A percentile compares a stretch with the other conserved stretches of the same genome.
phyloP scores from a whole-genome alignment of 2,888 invertebrate genomes.

The Penaeus monodon region DNA sequence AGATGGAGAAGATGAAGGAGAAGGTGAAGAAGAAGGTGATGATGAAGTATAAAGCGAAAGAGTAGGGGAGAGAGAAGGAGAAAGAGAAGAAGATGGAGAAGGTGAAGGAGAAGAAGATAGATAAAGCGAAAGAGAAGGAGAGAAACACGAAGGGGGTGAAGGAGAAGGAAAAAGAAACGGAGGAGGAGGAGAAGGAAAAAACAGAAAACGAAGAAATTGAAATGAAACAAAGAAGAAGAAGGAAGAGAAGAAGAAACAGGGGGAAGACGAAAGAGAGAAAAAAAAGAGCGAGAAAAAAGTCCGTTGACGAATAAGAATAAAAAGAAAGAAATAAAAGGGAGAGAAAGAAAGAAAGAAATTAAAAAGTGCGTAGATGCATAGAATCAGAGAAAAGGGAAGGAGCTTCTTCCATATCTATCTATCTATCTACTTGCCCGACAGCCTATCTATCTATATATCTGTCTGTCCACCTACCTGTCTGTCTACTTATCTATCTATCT shows the following conservation, averaged over 20 bases:
- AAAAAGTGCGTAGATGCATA: neutral
- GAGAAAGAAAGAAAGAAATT: neutral
- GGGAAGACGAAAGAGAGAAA: neutral
- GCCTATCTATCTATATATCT: too few relatives aligned
- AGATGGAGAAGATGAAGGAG: neutral
- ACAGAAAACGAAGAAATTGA: neutral
- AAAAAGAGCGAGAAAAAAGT: too few relatives aligned
- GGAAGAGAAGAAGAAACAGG: neutral
- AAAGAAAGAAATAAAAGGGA: neutral
- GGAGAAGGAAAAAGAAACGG: neutral
- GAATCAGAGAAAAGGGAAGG: neutral
- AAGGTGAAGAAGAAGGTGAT: neutral
- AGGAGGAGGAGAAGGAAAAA: neutral
- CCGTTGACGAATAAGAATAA: too few relatives aligned
- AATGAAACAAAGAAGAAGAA: neutral
- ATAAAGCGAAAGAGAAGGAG: neutral
- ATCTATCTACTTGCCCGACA: too few relatives aligned
- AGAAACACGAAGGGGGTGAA: neutral
- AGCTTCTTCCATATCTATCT: too few relatives aligned
- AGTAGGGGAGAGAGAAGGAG: too few relatives aligned
- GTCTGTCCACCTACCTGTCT: too few relatives aligned
- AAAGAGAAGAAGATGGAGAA: neutral
- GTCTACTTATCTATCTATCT: too few relatives aligned
- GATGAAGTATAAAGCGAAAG: neutral
- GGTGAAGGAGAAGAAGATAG: neutral